Evolutionary conservation across 2,113 vertebrate species (phyloP).

Genomic region (Chloropsis cyanopogon): DNA sequence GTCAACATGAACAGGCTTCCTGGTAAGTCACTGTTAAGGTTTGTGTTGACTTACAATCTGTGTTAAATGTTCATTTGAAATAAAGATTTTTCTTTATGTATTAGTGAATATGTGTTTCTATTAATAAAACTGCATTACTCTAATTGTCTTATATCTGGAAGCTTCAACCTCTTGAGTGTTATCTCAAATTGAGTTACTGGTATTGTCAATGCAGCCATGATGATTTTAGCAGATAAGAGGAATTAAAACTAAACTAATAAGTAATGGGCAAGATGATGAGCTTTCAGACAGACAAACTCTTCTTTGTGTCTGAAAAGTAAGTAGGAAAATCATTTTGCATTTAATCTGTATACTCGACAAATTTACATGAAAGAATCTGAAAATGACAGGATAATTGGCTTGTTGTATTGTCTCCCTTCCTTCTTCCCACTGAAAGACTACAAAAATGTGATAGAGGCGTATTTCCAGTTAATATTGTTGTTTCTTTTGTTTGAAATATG

Average conservation of each 20-base stretch:
- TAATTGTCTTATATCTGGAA: neutral
- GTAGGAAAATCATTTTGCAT: neutral
- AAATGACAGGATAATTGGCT: neutral
- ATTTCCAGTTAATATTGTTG: neutral
- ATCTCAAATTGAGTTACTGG: neutral
- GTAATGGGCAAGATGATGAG: neutral
- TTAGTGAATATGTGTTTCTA: neutral
- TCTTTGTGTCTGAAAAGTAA: neutral
- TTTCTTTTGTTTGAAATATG: neutral
- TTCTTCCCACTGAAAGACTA: neutral
- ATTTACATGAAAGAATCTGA: neutral
- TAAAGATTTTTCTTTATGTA: neutral
- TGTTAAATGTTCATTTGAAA: neutral
- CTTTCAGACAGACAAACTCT: neutral
- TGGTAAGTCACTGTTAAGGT: conserved; percentile 81
- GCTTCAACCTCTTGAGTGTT: neutral
- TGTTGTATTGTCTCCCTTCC: neutral
- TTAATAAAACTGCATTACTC: neutral
- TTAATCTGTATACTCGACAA: neutral
- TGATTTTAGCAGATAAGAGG: neutral
- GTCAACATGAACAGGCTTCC: conserved; percentile 99
- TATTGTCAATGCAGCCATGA: neutral
- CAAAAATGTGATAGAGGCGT: neutral
- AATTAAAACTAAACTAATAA: neutral
- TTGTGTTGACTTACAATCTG: neutral